Base-by-base conservation (phyloP, 1,140 invertebrate species). In the Plutomurus gul region DNA sequence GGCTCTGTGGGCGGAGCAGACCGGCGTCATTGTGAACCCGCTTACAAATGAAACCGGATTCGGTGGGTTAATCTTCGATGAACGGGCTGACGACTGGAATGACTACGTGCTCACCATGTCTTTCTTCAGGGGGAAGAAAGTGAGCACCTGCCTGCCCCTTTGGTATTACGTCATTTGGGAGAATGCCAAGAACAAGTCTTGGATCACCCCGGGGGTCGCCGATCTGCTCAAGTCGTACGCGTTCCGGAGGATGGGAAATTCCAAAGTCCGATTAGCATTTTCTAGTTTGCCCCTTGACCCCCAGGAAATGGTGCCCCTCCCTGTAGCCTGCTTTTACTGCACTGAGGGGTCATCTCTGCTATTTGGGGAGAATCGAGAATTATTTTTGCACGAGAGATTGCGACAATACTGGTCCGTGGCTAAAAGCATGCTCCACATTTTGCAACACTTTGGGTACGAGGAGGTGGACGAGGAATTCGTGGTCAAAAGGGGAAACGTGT, bases 151-250 rank as follows among this genome's bases (percentile, higher is more conserved):
- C 20, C n/a, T 71, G 13, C 4, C 20, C 6, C 56, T 77, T 11
- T 77, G 56, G 56, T 77, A 77, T 40, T 77, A 77, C 36, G 43
- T 70, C 22, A 77, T 77, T 43, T 77, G 51, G 51, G 43, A 77
- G 36, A 8, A 70, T 16, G 51, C 37, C 8, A 4, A 70, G 33
- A 37, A 37, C 3, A 13, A 11, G 10, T 5, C 3, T 6, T 77
- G 76, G 76, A 39, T 77, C 18, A 60, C 70, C 4, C 7, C 16
- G n/a, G 22, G n/a, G 5, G 76, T 77, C 4, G 18, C 30, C 8
- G 47, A 47, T 16, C 7, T 20, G n/a, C 30, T 78, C 6, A 37
- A 73, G 65, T n/a, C 18, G 13, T 78, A 78, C 70, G 71, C 77
- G 11, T 25, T 51, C 10, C 77, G 77, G 3, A 18, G 77, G 16